Evolutionary conservation across 2,888 invertebrate species (phyloP), one percentile per base, ranked within the genome.

Genomic region (Epiblema foenella): DNA sequence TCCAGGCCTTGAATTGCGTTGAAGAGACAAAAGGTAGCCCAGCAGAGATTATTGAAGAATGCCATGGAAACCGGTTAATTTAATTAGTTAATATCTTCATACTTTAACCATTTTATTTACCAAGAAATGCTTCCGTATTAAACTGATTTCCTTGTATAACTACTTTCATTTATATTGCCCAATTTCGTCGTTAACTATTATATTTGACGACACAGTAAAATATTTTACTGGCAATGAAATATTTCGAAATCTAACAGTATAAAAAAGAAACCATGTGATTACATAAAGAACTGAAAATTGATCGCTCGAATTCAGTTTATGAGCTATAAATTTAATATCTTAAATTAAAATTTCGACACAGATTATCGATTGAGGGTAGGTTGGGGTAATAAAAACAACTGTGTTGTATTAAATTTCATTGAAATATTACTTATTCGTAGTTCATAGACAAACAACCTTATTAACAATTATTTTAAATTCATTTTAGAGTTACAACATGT

Each of bases 111-210:
- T 46, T n/a, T n/a, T n/a, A n/a, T 12, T 46, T 52, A 37, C 68
- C 37, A 49, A 42, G 29, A 49, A 79, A 77, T 77, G 75, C 76
- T 74, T 68, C 58, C 64, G 60, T 33, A 74, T 60, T 76, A 75
- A 76, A 75, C 46, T 63, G 8, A 17, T 54, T 52, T 59, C 66
- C 69, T 74, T 74, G 71, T 73, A 72, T 63, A 49, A 2, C 29
- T 56, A 54, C 68, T 73, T 74, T 76, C 75, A 73, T 76, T 75
- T 33, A 39, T 39, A 17, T 18, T 60, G 15, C 37, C 1, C 17
- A 49, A n/a, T 39, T 8, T 12, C 8, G n/a, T 24, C 9, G 42
- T 20, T 33, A 17, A 42, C 24, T 24, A 17, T 39, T 59, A 24
- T 60, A 46, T 60, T 42, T 24, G 60, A 10, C 1, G 11, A 4